Base-by-base conservation (phyloP, 2,888 invertebrate genomes). In the Cacoxenus indagator region DNA sequence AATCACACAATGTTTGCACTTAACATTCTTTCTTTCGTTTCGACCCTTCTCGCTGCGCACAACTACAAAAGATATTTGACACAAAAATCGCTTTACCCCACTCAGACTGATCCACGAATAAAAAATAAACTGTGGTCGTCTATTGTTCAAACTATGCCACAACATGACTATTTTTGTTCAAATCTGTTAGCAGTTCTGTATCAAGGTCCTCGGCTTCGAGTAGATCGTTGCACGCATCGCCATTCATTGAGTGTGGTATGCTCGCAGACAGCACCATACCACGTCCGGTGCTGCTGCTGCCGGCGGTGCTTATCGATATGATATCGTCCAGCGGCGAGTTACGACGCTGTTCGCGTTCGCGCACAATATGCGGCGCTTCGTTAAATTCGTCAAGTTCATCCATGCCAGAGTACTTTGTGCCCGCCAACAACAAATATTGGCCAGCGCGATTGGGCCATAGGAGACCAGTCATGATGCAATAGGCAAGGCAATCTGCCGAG, bases 391-490 rank as follows among this genome's bases (percentile, higher is more conserved):
- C 96, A 67, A 96, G 87, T 87, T 96, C 96, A 81, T 96, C 96
- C 78, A 92, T 90, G 73, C 93, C 91, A 77, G 92, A 91, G 82
- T 92, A 92, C 70, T 92, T 92, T 68, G 92, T 90, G 51, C 93
- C 93, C 43, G 95, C 93, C 43, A 96, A 89, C 68, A 96, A 89
- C 84, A 97, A 92, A 89, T 97, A 97, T 87, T 97, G 95, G 78
- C 97, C 96, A 45, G 96, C 95, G 66, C 97, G 91, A 65, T 96
- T 96, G 46, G 98, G 98, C 98, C 98, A 99, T 72, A 99, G 90
- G 73, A 99, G 90, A 86, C 98, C 98, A 0, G 97, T 94, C 94
- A 98, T 95, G 45, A 97, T 95, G 79, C 96, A 95, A 87, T 96
- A 97, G 0, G 97, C 98, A 81, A 98, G 91, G 87, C 97, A 96